Conservation (phyloP, 2,113 vertebrate genomes). For the Podarcis muralis region DNA sequence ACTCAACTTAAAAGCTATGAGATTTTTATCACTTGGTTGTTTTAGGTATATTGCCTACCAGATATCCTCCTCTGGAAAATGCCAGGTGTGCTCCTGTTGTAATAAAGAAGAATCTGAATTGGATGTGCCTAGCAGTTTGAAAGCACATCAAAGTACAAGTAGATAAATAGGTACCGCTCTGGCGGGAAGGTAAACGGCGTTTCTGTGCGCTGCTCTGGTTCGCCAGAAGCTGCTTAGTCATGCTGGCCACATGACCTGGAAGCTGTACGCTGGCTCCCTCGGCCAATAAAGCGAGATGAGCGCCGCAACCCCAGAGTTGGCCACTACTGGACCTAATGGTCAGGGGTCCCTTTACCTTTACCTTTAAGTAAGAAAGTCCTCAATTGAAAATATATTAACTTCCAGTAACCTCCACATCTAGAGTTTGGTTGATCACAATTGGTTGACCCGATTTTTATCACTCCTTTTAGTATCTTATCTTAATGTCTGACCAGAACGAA, state of each 20-base stretch:
- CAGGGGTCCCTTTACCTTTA: too few species aligned
- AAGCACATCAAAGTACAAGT: too few species aligned
- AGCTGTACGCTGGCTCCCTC: too few species aligned
- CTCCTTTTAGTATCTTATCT: not conserved
- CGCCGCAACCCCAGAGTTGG: too few species aligned
- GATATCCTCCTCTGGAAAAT: not conserved
- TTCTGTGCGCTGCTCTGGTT: too few species aligned
- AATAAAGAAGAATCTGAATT: not conserved
- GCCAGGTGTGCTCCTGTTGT: not conserved
- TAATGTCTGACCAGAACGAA: not conserved
- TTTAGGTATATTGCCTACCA: not conserved
- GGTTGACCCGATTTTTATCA: not conserved
- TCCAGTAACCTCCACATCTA: not conserved
- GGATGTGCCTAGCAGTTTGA: too few species aligned
- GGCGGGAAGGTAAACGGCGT: too few species aligned
- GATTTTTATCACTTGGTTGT: not conserved
- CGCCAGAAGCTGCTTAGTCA: too few species aligned
- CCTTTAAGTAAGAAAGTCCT: not conserved
- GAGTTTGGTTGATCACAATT: not conserved
- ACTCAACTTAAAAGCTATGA: not conserved
- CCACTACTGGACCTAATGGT: too few species aligned
- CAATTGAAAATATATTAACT: not conserved
- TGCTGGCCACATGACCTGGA: too few species aligned
- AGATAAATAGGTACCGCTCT: too few species aligned
- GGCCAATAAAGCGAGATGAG: too few species aligned